Conservation (phyloP, 2,888 invertebrate species). For the Gibbula magus region DNA sequence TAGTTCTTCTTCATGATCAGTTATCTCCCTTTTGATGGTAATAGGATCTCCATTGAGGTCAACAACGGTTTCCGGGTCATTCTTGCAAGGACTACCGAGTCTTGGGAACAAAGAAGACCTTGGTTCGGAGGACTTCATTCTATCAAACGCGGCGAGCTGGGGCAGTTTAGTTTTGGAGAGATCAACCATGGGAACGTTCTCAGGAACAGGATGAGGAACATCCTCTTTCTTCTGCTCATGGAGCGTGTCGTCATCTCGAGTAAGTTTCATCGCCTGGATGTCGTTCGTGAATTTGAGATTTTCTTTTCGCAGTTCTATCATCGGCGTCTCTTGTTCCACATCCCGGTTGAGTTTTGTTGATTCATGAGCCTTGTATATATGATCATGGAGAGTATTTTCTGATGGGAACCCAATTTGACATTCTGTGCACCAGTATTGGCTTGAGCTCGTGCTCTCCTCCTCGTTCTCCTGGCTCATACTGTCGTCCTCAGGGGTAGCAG, state of each 20-base stretch:
- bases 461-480: neutral
- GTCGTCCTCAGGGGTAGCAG: constrained; percentile 1
- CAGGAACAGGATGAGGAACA: neutral
- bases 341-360: neutral
- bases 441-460: constrained; percentile 24
- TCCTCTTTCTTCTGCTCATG: no score
- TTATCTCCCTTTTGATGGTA: neutral
- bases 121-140: neutral
- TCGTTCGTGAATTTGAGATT: neutral
- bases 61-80: neutral
- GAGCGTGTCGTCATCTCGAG: neutral
- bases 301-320: constrained; percentile 4
- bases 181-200: neutral
- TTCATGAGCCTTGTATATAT: constrained; percentile 56
- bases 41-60: neutral
- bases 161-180: neutral
- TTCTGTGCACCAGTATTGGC: constrained; percentile 64
- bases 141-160: neutral
- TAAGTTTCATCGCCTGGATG: neutral
- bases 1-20: neutral
- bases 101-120: neutral
- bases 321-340: neutral
- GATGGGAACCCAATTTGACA: constrained; percentile 60
- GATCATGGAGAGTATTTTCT: constrained; percentile 52
- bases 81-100: neutral